Base-by-base conservation (phyloP, 2,888 invertebrate genomes). In the Hesperia comma region DNA sequence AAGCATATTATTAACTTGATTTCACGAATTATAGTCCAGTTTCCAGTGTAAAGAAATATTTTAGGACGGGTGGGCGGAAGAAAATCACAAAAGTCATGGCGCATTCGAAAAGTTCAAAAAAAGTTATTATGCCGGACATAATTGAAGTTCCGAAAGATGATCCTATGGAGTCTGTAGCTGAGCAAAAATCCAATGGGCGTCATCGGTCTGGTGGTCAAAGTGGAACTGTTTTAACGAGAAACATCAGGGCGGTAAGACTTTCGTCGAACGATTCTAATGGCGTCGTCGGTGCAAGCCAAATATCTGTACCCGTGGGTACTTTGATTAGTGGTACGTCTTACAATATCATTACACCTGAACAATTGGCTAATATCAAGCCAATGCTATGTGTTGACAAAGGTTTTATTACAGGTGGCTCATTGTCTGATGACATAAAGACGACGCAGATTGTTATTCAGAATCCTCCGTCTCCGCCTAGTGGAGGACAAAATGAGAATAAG, bases 301-400 rank as follows among this genome's bases (percentile, higher is more conserved):
- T 96, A 64, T 95, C 95, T 26, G 85, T 97, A 78, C 96, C 96
- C 33, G 96, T 97, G 71, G 96, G 96, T 61, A 96, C 96, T 21
- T 94, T 97, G 80, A 96, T 97, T 81, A 94, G 96, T 63, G 95
- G 95, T 46, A 95, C 96, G 72, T 95, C 97, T 55, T 97, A 96
- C 88, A 97, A 97, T 93, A 97, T 97, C 80, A 97, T 97, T 85
- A 96, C 97, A 32, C 95, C 96, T 41, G 97, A 97, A 79, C 96
- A 96, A 17, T 40, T 51, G 17, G 21, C 67, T 78, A 95, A 97
- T 84, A 96, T 97, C 81, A 96, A 97, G 83, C 96, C 96, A 74
- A 96, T 97, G 94, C 86, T 97, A 81, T 97, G 97, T 82, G 96
- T 97, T 71, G 97, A 97, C 81, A 97, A 97, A 84, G 96, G 96